phyloP scores from a whole-genome alignment of 2,888 invertebrate genomes.

The Ophion obscuratus region DNA sequence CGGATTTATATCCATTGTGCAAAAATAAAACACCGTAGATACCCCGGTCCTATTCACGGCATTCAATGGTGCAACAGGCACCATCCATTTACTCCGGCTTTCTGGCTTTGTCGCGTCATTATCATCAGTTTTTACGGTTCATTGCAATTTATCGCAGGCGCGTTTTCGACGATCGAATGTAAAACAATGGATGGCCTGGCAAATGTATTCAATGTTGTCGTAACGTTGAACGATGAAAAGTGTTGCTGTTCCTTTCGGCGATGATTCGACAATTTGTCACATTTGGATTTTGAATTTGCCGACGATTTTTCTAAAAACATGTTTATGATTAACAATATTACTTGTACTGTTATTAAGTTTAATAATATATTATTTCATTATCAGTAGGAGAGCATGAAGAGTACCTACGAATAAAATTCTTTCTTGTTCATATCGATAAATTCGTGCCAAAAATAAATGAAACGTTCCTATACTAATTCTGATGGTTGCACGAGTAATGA shows the following conservation, averaged over 20 bases:
- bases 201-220: background rate
- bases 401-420: conserved; percentile 5
- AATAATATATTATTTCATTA: background rate
- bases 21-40: conserved; percentile 1
- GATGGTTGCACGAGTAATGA: conserved; percentile 68
- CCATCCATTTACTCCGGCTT: background rate
- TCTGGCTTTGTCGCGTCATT: conserved; percentile 5
- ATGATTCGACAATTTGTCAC: background rate
- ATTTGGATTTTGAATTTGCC: background rate
- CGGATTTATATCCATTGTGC: background rate
- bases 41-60: background rate
- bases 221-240: background rate
- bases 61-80: background rate
- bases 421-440: conserved; percentile 3
- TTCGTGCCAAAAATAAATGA: background rate
- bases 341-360: background rate
- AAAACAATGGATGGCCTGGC: background rate
- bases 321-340: background rate
- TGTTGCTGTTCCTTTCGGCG: background rate
- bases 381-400: background rate
- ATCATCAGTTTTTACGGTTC: conserved; percentile 41
- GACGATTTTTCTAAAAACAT: background rate
- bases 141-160: conserved; percentile 27
- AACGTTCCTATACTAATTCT: background rate
- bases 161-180: background rate